phyloP scores from a whole-genome alignment of 35 echinoderm and acorn worm genomes.

The Lytechinus pictus region DNA sequence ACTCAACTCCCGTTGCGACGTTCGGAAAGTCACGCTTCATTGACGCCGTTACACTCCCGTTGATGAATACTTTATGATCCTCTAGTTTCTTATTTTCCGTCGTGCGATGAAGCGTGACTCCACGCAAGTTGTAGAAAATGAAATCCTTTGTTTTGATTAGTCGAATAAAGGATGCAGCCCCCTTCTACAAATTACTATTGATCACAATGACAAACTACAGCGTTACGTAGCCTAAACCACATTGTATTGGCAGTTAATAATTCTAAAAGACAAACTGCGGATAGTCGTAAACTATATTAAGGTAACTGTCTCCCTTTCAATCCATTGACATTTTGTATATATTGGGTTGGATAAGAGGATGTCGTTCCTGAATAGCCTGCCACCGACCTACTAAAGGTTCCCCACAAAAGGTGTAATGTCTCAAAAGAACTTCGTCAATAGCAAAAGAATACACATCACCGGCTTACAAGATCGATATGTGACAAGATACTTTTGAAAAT shows the following conservation, averaged over 20 bases:
- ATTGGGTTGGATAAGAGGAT: not conserved
- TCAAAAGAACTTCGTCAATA: not conserved
- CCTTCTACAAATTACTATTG: constrained; percentile 5
- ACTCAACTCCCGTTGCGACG: not conserved
- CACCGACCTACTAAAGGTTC: not conserved
- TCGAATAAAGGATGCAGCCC: not conserved
- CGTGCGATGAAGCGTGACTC: not conserved
- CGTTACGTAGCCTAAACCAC: not conserved
- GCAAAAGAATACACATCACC: not conserved
- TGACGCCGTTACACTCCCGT: not conserved
- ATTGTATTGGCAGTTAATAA: not conserved
- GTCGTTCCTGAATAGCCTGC: not conserved
- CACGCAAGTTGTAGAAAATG: not conserved
- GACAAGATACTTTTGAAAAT: not conserved
- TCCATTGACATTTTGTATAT: not conserved
- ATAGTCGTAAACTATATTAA: not conserved
- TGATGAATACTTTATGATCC: not conserved
- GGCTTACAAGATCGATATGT: not conserved
- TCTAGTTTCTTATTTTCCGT: not conserved
- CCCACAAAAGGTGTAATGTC: constrained; percentile 16
- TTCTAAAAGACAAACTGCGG: not conserved
- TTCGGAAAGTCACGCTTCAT: not conserved
- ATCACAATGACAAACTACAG: not conserved
- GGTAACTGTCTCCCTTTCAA: not conserved
- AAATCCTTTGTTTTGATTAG: constrained; percentile 9